Evolutionary conservation across 1,140 invertebrate genomes (phyloP).

Genomic region (Eufriesea mexicana): DNA sequence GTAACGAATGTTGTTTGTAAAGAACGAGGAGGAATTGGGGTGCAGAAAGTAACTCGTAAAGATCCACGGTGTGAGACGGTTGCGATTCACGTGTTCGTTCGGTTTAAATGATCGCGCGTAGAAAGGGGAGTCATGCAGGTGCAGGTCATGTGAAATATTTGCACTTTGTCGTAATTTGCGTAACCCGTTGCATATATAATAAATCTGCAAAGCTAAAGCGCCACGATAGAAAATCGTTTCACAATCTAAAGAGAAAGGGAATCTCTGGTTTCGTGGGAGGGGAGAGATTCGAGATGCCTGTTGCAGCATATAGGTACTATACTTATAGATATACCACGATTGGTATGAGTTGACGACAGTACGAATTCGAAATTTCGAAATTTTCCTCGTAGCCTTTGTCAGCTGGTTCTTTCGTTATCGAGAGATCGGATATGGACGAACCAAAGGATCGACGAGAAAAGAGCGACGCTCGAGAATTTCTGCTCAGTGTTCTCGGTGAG

Average conservation of each 20-base stretch:
- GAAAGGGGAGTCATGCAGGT: slow-evolving; percentile 70
- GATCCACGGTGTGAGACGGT: background rate
- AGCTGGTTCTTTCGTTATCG: too few species aligned
- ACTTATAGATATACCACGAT: slow-evolving; percentile 2
- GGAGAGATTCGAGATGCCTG: slow-evolving; percentile 59
- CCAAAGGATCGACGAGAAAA: background rate
- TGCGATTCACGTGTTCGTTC: slow-evolving; percentile 58
- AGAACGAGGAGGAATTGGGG: background rate
- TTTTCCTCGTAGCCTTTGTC: background rate
- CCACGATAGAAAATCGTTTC: slow-evolving; percentile 73
- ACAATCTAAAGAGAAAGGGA: slow-evolving; percentile 78
- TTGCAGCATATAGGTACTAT: slow-evolving; percentile 25
- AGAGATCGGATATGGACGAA: background rate
- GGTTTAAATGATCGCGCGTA: slow-evolving; percentile 66
- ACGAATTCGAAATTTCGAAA: background rate
- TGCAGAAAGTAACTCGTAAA: background rate
- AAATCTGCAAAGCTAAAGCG: slow-evolving; percentile 72
- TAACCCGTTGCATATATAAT: slow-evolving; percentile 77
- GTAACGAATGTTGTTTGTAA: too few species aligned
- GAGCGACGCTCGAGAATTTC: background rate
- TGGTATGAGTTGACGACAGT: too few species aligned
- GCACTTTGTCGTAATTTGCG: slow-evolving; percentile 78
- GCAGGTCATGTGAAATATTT: slow-evolving; percentile 79
- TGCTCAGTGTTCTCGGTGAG: too few species aligned
- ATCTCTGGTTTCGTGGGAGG: slow-evolving; percentile 62